Evolutionary conservation across 2,888 invertebrate species (phyloP), one percentile per base, ranked within the genome.

Genomic region (Agonopterix alstromeriana): DNA sequence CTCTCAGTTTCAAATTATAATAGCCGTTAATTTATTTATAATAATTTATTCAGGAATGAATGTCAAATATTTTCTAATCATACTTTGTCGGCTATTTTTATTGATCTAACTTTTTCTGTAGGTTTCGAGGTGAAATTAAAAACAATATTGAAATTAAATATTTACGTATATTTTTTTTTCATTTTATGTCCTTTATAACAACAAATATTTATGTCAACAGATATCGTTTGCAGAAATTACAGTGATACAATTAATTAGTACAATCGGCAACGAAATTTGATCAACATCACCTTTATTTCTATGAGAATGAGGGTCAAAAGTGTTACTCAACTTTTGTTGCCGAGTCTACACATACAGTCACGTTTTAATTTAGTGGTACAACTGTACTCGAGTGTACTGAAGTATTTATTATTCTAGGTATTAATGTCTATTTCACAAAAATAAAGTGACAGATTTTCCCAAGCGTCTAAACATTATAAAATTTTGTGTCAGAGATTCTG

Each of bases 141-240:
- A 69, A 70, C 72, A 47, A 71, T 53, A 51, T 54, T 71, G 60
- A 83, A 87, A 85, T 85, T 85, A 85, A 86, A 87, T 86, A 83
- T 84, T 85, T 87, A 87, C 84, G 86, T 87, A 87, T 84, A 83
- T 86, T 86, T 85, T 73, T 85, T 73, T 77, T 80, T 77, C 73
- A 71, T 75, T 79, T 82, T 81, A 83, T 81, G 79, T 69, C 69
- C 75, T 75, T 82, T 75, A 74, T 81, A 86, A 86, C 78, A 86
- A 84, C 77, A 82, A 77, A 14, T 71, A 80, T 62, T 66, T 74
- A 66, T 73, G 67, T 76, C 73, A 83, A 82, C 82, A 81, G 70
- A 70, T 68, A 68, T 71, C 67, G 65, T 69, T 75, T 74, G 75
- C 70, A 73, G 73, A 70, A 71, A 61, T 63, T 61, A 76, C 70